Percentiles rank a stretch among this genome's conserved stretches.
These are phyloP conservation scores for Halictus ligatus DNA, from an alignment of 2,888 invertebrate species.

Conservation along the genomic window DNA sequence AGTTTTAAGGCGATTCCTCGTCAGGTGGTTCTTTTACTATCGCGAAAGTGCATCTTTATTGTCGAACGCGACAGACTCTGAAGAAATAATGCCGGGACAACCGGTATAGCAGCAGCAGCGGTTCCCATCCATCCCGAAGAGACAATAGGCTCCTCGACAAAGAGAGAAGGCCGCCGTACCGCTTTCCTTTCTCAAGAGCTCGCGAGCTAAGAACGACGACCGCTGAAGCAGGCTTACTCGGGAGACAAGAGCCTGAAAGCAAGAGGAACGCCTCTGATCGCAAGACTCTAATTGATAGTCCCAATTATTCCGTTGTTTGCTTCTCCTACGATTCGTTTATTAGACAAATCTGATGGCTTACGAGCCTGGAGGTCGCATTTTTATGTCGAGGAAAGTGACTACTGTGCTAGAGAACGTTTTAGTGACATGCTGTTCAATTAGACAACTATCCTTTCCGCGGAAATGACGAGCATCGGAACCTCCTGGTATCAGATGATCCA, in stretches of 20 bases:
- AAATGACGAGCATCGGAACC: no score
- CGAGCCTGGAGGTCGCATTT: not conserved
- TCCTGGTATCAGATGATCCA: no score
- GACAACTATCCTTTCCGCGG: no score
- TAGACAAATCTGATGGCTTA: conserved; percentile 4
- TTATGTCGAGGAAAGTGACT: not conserved
- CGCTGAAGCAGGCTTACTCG: conserved; percentile 43
- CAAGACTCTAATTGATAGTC: conserved; percentile 39
- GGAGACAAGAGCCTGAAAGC: conserved; percentile 60
- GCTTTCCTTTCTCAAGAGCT: conserved; percentile 77
- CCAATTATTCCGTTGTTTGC: conserved; percentile 15
- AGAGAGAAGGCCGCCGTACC: conserved; percentile 67
- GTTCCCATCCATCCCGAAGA: conserved; percentile 70
- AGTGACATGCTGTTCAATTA: not conserved
- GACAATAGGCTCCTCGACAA: conserved; percentile 72
- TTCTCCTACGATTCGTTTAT: not conserved
- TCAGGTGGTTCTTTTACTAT: conserved; percentile 43
- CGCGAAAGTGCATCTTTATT: conserved; percentile 58
- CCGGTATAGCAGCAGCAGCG: conserved; percentile 47
- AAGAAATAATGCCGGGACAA: conserved; percentile 63
- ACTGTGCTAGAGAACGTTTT: not conserved
- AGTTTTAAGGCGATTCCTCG: conserved; percentile 20
- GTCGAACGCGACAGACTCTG: conserved; percentile 37
- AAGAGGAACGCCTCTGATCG: conserved; percentile 39
- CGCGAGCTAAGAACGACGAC: conserved; percentile 52